These are phyloP conservation scores for Moxostoma hubbsi DNA, from an alignment of 2,797 vertebrate genomes.

Conservation along the genomic window DNA sequence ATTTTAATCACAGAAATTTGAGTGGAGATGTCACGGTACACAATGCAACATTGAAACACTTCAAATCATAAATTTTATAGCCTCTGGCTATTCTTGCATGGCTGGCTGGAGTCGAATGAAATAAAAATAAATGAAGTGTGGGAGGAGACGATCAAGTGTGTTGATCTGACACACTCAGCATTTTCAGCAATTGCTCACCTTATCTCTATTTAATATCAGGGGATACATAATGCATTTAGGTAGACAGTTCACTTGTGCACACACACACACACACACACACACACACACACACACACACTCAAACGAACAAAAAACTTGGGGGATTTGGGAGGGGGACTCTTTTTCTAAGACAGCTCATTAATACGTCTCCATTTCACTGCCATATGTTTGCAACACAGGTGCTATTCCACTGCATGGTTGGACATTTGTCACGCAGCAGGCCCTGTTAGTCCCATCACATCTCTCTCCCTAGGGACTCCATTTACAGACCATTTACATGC, in stretches of 20 bases:
- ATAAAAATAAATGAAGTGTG: slow-evolving; percentile 15
- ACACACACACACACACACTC: neutral
- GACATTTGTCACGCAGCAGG: slow-evolving; percentile 50
- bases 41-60: neutral
- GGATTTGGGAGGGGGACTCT: slow-evolving; percentile 13
- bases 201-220: slow-evolving; percentile 36
- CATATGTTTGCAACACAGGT: slow-evolving; percentile 59
- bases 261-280: slow-evolving; percentile 32
- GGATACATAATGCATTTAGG: slow-evolving; percentile 11
- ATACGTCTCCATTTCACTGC: slow-evolving; percentile 46
- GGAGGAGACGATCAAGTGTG: slow-evolving; percentile 16
- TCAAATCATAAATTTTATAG: slow-evolving; percentile 2
- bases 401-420: slow-evolving; percentile 41
- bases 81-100: slow-evolving; percentile 19
- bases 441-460: slow-evolving; percentile 29
- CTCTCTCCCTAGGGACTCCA: slow-evolving; percentile 17
- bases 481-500: slow-evolving; percentile 44
- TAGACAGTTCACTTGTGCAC: neutral
- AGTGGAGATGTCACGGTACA: neutral
- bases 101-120: slow-evolving; percentile 26
- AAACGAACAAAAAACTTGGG: neutral
- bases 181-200: slow-evolving; percentile 28
- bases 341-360: slow-evolving; percentile 44
- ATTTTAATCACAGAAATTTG: neutral
- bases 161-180: slow-evolving; percentile 25